A percentile compares a stretch with the other conserved stretches of the same genome.
Conservation (phyloP, 2,113 vertebrate genomes). For the Cavia aperea region DNA sequence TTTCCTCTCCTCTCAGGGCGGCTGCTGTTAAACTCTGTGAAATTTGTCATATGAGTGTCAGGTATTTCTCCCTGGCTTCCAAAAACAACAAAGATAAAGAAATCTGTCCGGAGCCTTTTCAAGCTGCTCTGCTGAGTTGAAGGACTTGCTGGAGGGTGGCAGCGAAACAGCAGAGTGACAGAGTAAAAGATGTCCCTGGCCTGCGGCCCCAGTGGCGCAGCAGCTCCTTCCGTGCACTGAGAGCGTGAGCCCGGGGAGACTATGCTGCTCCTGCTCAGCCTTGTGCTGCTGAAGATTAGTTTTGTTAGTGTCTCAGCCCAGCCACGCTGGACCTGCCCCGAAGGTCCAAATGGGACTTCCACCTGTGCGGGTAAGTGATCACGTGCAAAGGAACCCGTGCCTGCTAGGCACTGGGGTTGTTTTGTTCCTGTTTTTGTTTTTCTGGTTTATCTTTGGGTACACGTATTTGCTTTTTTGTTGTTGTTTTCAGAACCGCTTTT, state of each 20-base stretch:
- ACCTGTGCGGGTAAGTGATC: constrained; percentile 83
- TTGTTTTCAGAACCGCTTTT: background rate
- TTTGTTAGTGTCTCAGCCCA: constrained; percentile 64
- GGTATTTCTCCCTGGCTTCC: constrained; percentile 93
- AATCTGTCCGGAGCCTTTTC: background rate
- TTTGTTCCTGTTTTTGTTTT: background rate
- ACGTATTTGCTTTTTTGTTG: background rate
- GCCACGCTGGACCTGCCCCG: constrained; percentile 69
- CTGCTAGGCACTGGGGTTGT: background rate
- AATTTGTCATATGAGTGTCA: constrained; percentile 86
- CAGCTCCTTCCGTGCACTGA: constrained; percentile 60
- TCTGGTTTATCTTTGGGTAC: background rate
- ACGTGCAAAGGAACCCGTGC: background rate
- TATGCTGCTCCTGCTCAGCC: constrained; percentile 78
- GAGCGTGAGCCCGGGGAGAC: constrained; percentile 66
- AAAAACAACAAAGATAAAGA: constrained; percentile 74
- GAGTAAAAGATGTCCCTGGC: constrained; percentile 72
- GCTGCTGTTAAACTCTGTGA: constrained; percentile 78
- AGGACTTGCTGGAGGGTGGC: constrained; percentile 53
- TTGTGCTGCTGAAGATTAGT: constrained; percentile 75
- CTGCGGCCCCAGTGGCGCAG: constrained; percentile 34
- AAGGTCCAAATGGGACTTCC: constrained; percentile 67
- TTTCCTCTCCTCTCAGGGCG: constrained; percentile 36
- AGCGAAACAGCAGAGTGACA: constrained; percentile 18
- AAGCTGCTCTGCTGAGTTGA: constrained; percentile 55